These are phyloP conservation scores for Megaceryle alcyon DNA, from an alignment of 2,797 vertebrate genomes.

Conservation along the genomic window DNA sequence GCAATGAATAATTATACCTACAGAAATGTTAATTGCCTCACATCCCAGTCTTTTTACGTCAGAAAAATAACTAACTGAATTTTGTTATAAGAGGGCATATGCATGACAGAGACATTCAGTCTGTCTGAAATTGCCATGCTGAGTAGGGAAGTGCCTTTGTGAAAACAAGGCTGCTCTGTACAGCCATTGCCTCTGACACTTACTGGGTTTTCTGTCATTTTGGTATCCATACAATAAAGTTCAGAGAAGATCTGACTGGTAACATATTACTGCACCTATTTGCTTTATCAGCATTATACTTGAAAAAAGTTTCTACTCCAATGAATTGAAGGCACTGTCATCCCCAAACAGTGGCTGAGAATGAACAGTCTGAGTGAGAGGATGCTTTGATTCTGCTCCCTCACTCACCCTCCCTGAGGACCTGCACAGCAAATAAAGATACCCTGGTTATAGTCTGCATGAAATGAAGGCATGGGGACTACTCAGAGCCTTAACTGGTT, in stretches of 20 bases:
- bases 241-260: not conserved
- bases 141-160: not conserved
- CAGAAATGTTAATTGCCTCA: not conserved
- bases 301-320: not conserved
- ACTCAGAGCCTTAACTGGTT: not conserved
- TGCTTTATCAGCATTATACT: not conserved
- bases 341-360: not conserved
- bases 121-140: not conserved
- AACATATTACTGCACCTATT: not conserved
- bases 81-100: not conserved
- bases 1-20: not conserved
- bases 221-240: not conserved
- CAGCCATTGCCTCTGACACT: not conserved
- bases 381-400: not conserved
- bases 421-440: not conserved
- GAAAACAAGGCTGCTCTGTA: not conserved
- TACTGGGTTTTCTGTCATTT: not conserved
- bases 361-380: not conserved
- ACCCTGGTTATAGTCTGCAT: rapidly evolving
- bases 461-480: not conserved
- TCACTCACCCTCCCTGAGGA: not conserved
- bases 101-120: not conserved
- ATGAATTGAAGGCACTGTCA: not conserved
- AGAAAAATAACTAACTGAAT: not conserved
- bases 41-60: not conserved